Conservation (phyloP, 2,113 vertebrate genomes). For the Syrrhaptes paradoxus region DNA sequence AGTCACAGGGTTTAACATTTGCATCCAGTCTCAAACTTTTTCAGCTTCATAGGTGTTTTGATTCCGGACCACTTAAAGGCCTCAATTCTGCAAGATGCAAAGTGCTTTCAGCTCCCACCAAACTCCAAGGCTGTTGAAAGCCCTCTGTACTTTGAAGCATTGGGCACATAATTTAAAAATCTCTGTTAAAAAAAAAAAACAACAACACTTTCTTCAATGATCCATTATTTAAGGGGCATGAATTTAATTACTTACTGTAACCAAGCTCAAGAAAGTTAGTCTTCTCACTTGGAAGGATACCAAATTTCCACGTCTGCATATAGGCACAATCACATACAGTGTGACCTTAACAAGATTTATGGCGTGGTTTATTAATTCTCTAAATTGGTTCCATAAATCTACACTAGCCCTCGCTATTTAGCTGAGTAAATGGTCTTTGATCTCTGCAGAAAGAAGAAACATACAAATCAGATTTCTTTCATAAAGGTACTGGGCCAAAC, state of each 20-base stretch:
- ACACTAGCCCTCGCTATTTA: constrained; percentile 38
- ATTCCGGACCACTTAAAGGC: neutral
- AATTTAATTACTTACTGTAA: constrained; percentile 72
- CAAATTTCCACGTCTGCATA: constrained; percentile 68
- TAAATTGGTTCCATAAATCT: constrained; percentile 76
- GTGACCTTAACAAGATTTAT: constrained; percentile 74
- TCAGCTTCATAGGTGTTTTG: neutral
- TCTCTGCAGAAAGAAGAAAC: constrained; percentile 63
- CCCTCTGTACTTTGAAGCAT: constrained; percentile 4
- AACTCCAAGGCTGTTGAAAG: constrained; percentile 22
- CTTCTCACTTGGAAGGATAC: constrained; percentile 68
- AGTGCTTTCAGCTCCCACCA: neutral
- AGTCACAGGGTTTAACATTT: neutral
- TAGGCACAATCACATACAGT: constrained; percentile 60
- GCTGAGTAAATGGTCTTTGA: constrained; percentile 59
- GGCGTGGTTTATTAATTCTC: constrained; percentile 71
- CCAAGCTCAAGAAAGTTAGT: constrained; percentile 59
- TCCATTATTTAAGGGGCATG: constrained; percentile 58
- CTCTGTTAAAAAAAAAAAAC: neutral
- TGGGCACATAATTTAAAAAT: constrained; percentile 52
- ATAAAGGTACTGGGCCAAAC: constrained; percentile 34
- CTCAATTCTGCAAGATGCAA: neutral
- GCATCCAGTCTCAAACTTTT: neutral
- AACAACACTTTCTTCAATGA: constrained; percentile 47
- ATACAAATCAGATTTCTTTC: constrained; percentile 67